Base-by-base conservation (phyloP, 2,888 invertebrate genomes). In the Pycnomerus fuliginosus region DNA sequence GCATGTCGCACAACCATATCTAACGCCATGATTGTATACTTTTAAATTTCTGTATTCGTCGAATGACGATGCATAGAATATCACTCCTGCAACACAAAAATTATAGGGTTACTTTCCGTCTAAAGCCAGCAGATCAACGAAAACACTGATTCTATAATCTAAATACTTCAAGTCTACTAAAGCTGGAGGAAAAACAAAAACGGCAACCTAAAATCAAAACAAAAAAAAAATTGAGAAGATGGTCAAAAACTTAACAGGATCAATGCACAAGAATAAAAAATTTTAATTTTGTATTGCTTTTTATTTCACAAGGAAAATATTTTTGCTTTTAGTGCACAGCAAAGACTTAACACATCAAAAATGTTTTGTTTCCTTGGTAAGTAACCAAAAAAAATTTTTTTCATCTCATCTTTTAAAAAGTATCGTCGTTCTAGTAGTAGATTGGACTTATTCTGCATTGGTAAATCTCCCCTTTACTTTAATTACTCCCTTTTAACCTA, bases 21-120 rank as follows among this genome's bases (percentile, higher is more conserved):
- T 59, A 13, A 67, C 63, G 12, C 64, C 62, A 42, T 62, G 61
- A 42, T 62, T 62, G 53, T 57, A 61, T 11, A 66, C 67, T 54
- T 67, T 69, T 33, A 71, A 55, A 35, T 58, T 56, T 23, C 56
- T 61, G 55, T 71, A 71, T 38, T 71, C 70, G 44, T 70, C 69
- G 44, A 68, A 60, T 27, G 63, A 61, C 16, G 68, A 61, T 2
- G 69, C 71, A 46, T 67, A 71, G 48, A 68, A 60, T 34, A 64
- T 35, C 27, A 56, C 27, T 36, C 61, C 64, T 64, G 56, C 40
- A 61, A 62, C 48, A 57, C 44, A 53, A 51, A 52, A 44, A 11
- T 17, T 11, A 30, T 12, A 20, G 16, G 25, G 14, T 37, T 33
- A 44, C 15, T 35, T 14, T 35, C 16, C 20, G 24, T 4, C 35